These are phyloP conservation scores for Oscheius sp. DNA, from an alignment of 2,888 invertebrate species.

Conservation along the genomic window DNA sequence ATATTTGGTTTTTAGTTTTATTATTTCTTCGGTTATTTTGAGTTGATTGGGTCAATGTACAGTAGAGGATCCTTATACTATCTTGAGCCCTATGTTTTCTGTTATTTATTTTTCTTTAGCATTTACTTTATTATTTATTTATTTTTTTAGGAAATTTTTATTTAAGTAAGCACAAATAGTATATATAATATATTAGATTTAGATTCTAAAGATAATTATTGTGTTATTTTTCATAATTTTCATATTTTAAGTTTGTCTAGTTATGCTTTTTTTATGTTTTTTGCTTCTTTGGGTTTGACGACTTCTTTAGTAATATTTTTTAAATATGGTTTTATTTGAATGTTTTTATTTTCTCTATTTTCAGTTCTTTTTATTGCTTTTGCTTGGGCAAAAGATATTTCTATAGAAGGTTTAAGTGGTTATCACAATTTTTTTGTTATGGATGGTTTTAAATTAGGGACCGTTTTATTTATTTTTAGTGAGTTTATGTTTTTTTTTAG, in stretches of 20 bases:
- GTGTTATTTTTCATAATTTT: constrained; percentile 62
- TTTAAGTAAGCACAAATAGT: constrained; percentile 51
- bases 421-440: constrained; percentile 65
- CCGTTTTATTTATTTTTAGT: constrained; percentile 81
- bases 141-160: constrained; percentile 39
- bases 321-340: constrained; percentile 54
- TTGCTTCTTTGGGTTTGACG: constrained; percentile 52
- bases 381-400: constrained; percentile 60
- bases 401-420: constrained; percentile 59
- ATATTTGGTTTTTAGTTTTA: constrained; percentile 50
- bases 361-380: constrained; percentile 54
- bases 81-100: constrained; percentile 53
- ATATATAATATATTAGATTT: constrained; percentile 55
- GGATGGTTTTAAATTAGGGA: constrained; percentile 73
- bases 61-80: constrained; percentile 50
- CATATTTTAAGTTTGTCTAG: constrained; percentile 61
- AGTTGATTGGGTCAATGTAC: constrained; percentile 56
- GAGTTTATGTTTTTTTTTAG: constrained; percentile 78
- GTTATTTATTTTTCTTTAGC: constrained; percentile 56
- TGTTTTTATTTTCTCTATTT: constrained; percentile 55
- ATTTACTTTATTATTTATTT: constrained; percentile 48
- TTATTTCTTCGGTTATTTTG: constrained; percentile 49
- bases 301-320: constrained; percentile 59
- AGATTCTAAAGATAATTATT: constrained; percentile 50
- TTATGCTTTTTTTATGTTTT: constrained; percentile 61